Conservation (phyloP, 2,113 vertebrate genomes). For the Sorex araneus region DNA sequence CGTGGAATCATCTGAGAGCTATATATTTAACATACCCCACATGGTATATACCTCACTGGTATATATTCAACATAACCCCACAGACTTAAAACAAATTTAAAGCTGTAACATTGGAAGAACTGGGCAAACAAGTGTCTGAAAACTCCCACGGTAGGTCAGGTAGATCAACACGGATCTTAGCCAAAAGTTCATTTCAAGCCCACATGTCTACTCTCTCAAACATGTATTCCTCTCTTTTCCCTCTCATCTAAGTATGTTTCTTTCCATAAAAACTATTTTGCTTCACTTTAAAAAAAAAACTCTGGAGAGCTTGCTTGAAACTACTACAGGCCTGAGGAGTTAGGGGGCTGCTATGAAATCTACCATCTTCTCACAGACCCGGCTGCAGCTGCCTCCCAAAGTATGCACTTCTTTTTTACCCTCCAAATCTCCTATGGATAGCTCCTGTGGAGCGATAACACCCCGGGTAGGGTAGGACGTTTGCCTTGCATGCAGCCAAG, state of each 20-base stretch:
- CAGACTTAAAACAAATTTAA: background rate
- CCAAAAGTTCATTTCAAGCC: background rate
- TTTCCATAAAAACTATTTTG: too few relatives aligned
- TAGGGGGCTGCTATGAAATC: background rate
- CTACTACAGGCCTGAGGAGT: background rate
- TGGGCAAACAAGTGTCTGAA: background rate
- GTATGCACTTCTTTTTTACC: background rate
- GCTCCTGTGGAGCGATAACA: too few relatives aligned
- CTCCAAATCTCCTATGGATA: background rate
- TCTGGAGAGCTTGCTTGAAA: background rate
- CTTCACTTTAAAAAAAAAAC: background rate
- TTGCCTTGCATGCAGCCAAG: too few relatives aligned
- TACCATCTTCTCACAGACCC: background rate
- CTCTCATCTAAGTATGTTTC: too few relatives aligned
- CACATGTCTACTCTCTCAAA: too few relatives aligned
- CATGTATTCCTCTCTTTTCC: too few relatives aligned
- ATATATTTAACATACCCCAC: background rate
- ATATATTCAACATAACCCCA: background rate
- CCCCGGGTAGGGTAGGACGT: too few relatives aligned
- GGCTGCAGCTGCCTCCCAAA: background rate
- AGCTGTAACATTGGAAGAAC: background rate
- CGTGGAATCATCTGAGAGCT: background rate
- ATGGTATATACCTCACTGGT: background rate
- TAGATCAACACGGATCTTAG: background rate
- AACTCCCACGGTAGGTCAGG: background rate